Evolutionary conservation across 2,113 vertebrate species (phyloP).

Genomic region (Myanophis thanlyinensis): DNA sequence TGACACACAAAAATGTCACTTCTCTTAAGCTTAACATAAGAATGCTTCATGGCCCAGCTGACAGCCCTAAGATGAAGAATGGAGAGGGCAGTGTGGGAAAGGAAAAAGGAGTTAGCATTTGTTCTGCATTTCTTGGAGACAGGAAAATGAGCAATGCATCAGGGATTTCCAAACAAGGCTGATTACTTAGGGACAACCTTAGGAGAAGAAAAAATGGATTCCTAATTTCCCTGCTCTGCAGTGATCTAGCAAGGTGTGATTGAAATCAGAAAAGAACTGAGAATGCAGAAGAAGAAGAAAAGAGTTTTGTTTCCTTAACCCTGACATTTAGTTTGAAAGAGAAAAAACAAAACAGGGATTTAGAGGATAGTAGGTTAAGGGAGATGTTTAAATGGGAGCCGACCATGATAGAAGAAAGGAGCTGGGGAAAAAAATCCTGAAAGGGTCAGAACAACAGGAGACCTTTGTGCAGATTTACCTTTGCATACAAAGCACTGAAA

Average conservation of each 20-base stretch:
- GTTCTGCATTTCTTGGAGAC: background rate
- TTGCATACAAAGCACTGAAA: conserved; percentile 1
- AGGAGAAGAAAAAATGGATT: background rate
- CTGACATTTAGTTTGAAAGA: conserved; percentile 67
- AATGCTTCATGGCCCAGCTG: background rate
- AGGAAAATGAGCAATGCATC: background rate
- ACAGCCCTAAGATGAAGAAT: background rate
- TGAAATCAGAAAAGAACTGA: conserved; percentile 27
- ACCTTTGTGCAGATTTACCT: background rate
- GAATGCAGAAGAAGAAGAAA: conserved; percentile 17
- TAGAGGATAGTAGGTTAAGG: conserved; percentile 52
- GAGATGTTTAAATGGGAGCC: conserved; percentile 39
- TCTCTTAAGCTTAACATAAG: background rate
- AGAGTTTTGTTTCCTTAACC: conserved; percentile 58
- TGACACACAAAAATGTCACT: background rate
- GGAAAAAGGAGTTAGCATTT: background rate
- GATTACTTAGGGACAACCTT: background rate
- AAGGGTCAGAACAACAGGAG: conserved; percentile 3
- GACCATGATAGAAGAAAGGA: conserved; percentile 37
- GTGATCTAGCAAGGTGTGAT: conserved; percentile 1
- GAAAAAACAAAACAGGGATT: conserved; percentile 59
- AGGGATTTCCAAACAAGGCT: background rate
- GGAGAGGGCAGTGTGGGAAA: background rate
- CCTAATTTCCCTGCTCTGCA: background rate
- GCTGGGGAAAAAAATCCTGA: background rate